Base-by-base conservation (phyloP, 1,140 invertebrate genomes). In the Drosophila sulfurigaster region DNA sequence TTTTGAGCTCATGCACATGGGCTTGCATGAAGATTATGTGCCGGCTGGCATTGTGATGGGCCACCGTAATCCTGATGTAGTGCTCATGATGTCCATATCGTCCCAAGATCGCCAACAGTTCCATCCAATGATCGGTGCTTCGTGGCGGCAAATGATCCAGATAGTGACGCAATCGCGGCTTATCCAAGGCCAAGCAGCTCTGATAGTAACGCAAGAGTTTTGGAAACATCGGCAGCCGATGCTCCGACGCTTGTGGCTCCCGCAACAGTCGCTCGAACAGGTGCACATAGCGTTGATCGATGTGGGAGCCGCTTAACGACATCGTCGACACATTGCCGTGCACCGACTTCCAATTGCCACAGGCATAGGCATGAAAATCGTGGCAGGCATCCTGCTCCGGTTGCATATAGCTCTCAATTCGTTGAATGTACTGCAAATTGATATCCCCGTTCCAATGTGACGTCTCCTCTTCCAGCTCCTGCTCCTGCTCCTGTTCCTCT, bases 281-380 rank as follows among this genome's bases (percentile, higher is more conserved):
- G 3, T 70, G 30, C 35, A 69, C 72, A 46, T 83, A 88, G 1
- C 73, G 65, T 5, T 68, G 59, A 25, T 83, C 74, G 10, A 89
- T 78, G 2, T 63, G 54, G 0, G 38, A 25, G 10, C 79, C 85
- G 35, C 85, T 88, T 2, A 83, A 16, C 1, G 64, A 64, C 63
- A 87, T 89, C 5, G 85, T 74, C 1, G 85, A 89, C 2, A 54
- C 64, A 7, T 75, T 63, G 4, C 48, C 76, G 5, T 87, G 83
- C 13, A 63, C 60, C 1, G 28, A n/a, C 2, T 30, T 16, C 97
- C 97, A 98, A 74, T 96, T 96, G n/a, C 97, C 97, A 90, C 97
- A 98, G 1, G 97, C 95, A 82, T 96, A 98, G 80, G 96, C 94
- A 91, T 98, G 98, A 90, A 98, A 99, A 91, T 99, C 97, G 1